These are phyloP conservation scores for Brachionus koreanus DNA, from an alignment of 1,140 invertebrate genomes.

Conservation along the genomic window DNA sequence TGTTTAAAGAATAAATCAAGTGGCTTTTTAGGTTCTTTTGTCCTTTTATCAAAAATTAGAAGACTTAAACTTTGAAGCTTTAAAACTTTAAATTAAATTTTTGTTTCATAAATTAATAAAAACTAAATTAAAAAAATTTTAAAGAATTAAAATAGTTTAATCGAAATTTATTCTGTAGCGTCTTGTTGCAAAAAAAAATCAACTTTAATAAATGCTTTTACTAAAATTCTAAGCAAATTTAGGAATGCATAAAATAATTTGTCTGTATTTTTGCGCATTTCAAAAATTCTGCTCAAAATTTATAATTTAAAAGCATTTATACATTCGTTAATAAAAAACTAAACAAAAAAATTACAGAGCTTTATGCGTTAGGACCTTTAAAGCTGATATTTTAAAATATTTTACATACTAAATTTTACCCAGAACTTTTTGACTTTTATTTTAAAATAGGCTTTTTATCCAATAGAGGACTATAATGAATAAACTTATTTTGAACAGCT, in stretches of 20 bases:
- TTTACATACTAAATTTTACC: not conserved
- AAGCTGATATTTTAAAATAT: not conserved
- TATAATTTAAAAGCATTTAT: not conserved
- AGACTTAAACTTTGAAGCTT: too few relatives aligned
- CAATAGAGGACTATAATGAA: not conserved
- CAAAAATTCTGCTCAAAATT: conserved; percentile 9
- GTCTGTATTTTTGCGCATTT: not conserved
- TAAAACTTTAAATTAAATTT: too few relatives aligned
- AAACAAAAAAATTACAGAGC: not conserved
- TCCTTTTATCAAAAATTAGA: too few relatives aligned
- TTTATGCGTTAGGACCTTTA: conserved; percentile 32
- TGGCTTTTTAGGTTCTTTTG: too few relatives aligned
- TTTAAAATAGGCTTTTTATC: not conserved
- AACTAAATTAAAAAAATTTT: too few relatives aligned
- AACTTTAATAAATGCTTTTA: not conserved
- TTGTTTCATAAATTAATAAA: too few relatives aligned
- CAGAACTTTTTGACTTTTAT: not conserved
- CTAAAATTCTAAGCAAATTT: not conserved
- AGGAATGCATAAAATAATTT: not conserved
- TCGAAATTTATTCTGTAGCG: not conserved
- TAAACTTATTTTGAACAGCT: conserved; percentile 12
- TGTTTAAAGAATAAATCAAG: too few relatives aligned
- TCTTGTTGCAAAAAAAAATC: not conserved
- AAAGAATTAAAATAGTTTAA: too few relatives aligned
- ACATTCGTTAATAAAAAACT: not conserved